These are phyloP conservation scores for Sprattus sprattus DNA, from an alignment of 2,113 vertebrate genomes.

Conservation along the genomic window DNA sequence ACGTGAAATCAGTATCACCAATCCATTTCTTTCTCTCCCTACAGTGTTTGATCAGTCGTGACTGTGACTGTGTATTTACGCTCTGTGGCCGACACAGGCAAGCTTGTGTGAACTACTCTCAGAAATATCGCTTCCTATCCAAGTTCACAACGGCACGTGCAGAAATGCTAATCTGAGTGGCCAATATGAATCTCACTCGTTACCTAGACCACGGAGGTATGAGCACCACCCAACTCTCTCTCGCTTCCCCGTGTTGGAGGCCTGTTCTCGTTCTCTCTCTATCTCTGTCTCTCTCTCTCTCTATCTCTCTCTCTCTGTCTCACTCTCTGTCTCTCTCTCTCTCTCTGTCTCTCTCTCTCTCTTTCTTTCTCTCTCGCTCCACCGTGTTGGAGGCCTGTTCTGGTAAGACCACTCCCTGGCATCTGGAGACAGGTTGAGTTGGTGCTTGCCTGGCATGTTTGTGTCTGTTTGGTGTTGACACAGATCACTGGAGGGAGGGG, in stretches of 20 bases:
- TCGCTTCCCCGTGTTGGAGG: not conserved
- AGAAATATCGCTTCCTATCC: not conserved
- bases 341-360: too few species aligned
- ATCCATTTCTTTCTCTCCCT: not conserved
- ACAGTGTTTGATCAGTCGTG: not conserved
- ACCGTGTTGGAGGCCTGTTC: not conserved
- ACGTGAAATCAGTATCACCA: not conserved
- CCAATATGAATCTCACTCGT: not conserved
- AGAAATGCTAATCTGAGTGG: not conserved
- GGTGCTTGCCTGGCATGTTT: not conserved
- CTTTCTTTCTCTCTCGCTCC: not conserved
- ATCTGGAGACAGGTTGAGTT: not conserved
- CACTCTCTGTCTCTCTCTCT: too few species aligned
- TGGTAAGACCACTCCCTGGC: not conserved
- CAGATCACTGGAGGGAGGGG: not conserved
- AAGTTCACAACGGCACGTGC: not conserved
- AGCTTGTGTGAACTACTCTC: not conserved
- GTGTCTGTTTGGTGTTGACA: constrained; percentile 9
- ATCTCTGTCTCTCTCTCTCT: too few species aligned
- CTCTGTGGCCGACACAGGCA: not conserved
- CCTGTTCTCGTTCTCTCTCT: not conserved
- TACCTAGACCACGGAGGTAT: not conserved
- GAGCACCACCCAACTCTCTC: not conserved
- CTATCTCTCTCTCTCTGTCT: too few species aligned
- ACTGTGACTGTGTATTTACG: not conserved